phyloP scores from a whole-genome alignment of 2,113 vertebrate species.

The Pachycephala philippinensis region DNA sequence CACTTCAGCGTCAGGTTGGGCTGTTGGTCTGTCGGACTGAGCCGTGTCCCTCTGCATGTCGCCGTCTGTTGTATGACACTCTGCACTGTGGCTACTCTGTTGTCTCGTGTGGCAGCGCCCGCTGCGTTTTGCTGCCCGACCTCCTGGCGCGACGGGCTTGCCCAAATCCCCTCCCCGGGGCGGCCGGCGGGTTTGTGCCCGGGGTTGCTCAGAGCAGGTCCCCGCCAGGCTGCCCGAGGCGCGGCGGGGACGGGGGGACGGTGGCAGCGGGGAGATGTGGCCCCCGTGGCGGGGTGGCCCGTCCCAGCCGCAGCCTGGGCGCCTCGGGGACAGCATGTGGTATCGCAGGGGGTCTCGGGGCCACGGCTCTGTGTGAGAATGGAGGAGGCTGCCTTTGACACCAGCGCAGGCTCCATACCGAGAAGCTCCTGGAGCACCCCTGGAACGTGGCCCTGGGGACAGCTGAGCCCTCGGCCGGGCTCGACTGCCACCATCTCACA shows the following conservation, averaged over 20 bases:
- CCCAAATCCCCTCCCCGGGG: not conserved
- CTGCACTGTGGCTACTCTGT: slow-evolving; percentile 66
- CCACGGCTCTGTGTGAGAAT: not conserved
- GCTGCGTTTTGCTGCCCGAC: slow-evolving; percentile 14
- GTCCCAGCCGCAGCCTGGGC: not conserved
- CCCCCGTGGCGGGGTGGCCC: not conserved
- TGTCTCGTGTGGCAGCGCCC: slow-evolving; percentile 39
- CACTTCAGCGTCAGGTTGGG: slow-evolving; percentile 39
- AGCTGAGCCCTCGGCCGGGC: not conserved
- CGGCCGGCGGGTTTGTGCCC: not conserved
- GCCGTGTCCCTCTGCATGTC: slow-evolving; percentile 61
- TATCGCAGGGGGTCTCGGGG: not conserved
- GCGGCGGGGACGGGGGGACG: not conserved
- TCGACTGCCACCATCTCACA: not conserved
- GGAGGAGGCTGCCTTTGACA: not conserved
- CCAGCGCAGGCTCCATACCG: not conserved
- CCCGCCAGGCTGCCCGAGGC: not conserved
- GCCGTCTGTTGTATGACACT: slow-evolving; percentile 50
- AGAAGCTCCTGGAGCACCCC: slow-evolving; percentile 25
- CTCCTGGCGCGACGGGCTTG: not conserved
- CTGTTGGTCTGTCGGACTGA: slow-evolving; percentile 61
- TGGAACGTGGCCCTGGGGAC: not conserved
- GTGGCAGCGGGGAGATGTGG: not conserved
- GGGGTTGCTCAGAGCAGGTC: slow-evolving; percentile 1
- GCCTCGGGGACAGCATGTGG: slow-evolving; percentile 12